A percentile compares a stretch with the other conserved stretches of the same genome.
Evolutionary conservation across 2,113 vertebrate species (phyloP).

Genomic region (Dascyllus trimaculatus): DNA sequence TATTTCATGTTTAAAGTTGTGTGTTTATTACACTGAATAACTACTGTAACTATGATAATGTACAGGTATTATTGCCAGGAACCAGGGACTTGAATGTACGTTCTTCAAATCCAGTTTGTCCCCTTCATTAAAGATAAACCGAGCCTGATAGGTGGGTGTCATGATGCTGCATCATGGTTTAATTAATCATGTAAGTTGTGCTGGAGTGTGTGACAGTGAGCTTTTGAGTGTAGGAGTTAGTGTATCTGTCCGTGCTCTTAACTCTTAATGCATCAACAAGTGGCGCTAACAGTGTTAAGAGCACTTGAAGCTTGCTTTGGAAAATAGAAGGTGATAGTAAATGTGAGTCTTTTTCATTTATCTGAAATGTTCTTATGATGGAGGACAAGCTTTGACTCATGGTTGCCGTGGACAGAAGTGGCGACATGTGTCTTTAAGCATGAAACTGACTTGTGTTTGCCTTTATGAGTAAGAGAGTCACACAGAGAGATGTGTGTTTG

Average conservation of each 20-base stretch:
- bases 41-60: no score
- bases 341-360: no score
- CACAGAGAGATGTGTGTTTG: conserved; percentile 19
- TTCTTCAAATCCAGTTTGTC: not conserved
- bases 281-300: not conserved
- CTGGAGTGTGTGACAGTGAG: not conserved
- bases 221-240: not conserved
- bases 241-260: not conserved
- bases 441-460: not conserved
- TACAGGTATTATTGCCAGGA: no score
- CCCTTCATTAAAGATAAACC: not conserved
- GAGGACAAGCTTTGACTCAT: not conserved
- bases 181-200: not conserved
- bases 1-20: no score
- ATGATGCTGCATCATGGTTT: not conserved
- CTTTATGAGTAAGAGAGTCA: not conserved
- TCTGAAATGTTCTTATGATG: not conserved
- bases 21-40: no score
- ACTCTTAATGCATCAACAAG: conserved; percentile 9
- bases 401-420: not conserved
- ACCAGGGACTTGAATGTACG: no score
- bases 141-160: not conserved
- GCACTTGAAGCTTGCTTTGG: not conserved
- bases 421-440: not conserved
- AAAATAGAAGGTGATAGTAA: not conserved